These are phyloP conservation scores for Actinia equina DNA, from an alignment of 64 coral and sea anemone genomes.

Conservation along the genomic window DNA sequence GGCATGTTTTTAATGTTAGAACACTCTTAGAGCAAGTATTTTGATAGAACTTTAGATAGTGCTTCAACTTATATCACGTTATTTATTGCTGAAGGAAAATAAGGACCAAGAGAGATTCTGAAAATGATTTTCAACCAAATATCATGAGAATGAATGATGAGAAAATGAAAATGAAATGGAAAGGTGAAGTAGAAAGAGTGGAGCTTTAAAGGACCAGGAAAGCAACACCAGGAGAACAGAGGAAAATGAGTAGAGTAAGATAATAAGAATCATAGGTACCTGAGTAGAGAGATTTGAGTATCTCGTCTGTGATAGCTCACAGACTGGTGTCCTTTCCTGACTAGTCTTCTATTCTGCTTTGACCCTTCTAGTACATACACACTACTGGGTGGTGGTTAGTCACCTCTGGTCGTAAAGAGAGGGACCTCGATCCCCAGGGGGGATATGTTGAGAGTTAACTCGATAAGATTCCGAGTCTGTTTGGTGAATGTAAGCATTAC, in stretches of 20 bases:
- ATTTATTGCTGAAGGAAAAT: too few relatives aligned
- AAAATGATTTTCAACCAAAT: too few relatives aligned
- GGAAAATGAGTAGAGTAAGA: background rate
- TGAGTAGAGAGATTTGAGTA: background rate
- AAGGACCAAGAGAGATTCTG: too few relatives aligned
- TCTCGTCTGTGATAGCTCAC: background rate
- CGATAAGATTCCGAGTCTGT: background rate
- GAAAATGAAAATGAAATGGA: background rate
- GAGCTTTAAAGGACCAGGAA: background rate
- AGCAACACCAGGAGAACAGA: background rate
- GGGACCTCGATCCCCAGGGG: background rate
- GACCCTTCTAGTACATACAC: slow-evolving; percentile 1
- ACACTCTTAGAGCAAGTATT: too few relatives aligned
- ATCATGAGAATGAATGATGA: too few relatives aligned
- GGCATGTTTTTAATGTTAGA: too few relatives aligned
- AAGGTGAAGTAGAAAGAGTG: background rate
- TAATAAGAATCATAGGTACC: background rate
- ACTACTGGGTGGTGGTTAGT: background rate
- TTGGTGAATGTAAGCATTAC: background rate
- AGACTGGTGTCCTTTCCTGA: background rate
- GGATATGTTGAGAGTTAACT: background rate
- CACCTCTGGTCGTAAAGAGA: background rate
- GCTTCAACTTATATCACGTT: too few relatives aligned
- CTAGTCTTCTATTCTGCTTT: slow-evolving; percentile 2
- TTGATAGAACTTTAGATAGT: too few relatives aligned